Conservation (phyloP, 2,113 vertebrate genomes). For the Eclectus roratus region DNA sequence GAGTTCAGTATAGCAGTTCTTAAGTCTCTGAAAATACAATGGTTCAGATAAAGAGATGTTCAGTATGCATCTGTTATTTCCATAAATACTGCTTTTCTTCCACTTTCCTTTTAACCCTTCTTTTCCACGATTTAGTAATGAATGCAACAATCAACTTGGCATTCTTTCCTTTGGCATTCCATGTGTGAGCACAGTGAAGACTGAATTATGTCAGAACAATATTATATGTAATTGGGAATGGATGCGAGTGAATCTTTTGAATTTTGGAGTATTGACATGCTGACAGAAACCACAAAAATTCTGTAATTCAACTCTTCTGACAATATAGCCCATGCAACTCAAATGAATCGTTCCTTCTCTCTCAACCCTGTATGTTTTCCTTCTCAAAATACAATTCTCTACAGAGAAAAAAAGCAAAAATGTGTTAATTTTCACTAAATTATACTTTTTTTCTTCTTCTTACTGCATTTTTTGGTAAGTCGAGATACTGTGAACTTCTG, state of each 20-base stretch:
- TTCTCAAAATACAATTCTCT: not conserved
- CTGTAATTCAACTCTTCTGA: not conserved
- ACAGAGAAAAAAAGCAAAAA: not conserved
- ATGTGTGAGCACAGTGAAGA: not conserved
- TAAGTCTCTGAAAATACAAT: not conserved
- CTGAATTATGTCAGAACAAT: not conserved
- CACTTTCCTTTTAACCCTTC: not conserved
- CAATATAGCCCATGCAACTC: not conserved
- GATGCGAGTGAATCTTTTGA: not conserved
- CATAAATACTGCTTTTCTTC: conserved; percentile 17
- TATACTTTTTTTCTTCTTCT: not conserved
- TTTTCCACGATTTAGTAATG: not conserved
- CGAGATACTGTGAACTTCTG: not conserved
- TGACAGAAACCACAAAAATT: not conserved
- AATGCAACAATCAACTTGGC: not conserved
- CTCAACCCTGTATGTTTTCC: not conserved
- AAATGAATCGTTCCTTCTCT: not conserved
- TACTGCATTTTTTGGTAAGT: not conserved
- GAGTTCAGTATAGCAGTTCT: not conserved
- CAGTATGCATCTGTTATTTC: not conserved
- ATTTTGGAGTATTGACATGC: not conserved
- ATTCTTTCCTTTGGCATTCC: not conserved
- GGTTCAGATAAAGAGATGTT: not conserved
- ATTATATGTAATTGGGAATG: not conserved
- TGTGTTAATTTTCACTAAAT: not conserved